These are phyloP conservation scores for Coccyzus lansbergi DNA, from an alignment of 2,797 vertebrate genomes.

Conservation along the genomic window DNA sequence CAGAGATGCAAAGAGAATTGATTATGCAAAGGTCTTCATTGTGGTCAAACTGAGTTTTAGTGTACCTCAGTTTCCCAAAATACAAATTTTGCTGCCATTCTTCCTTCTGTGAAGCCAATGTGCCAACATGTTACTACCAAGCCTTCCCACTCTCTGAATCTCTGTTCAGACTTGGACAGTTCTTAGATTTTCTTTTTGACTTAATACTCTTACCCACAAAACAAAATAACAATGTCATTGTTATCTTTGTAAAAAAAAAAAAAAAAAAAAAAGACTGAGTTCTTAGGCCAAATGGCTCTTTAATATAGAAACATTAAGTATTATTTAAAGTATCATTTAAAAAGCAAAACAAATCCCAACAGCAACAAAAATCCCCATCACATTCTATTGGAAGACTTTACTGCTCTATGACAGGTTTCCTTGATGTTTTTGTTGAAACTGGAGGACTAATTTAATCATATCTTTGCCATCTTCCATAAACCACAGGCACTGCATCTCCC, in stretches of 20 bases:
- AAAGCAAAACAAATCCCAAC: not conserved
- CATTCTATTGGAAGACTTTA: not conserved
- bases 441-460: not conserved
- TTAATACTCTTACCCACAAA: not conserved
- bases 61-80: not conserved
- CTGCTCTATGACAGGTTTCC: not conserved
- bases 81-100: not conserved
- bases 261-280: not conserved
- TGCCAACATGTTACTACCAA: not conserved
- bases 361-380: not conserved
- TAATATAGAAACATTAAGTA: not conserved
- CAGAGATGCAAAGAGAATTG: not conserved
- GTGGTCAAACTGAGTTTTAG: not conserved
- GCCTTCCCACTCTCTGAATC: not conserved
- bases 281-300: not conserved
- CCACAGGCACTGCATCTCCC: not conserved
- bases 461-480: slow-evolving; percentile 12
- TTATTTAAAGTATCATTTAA: not conserved
- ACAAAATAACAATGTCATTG: fast-evolving
- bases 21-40: not conserved
- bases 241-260: not conserved
- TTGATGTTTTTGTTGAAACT: not conserved
- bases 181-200: not conserved
- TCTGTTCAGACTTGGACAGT: not conserved
- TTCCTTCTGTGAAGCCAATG: not conserved